phyloP scores from a whole-genome alignment of 2,113 vertebrate genomes.

The Hucho hucho region DNA sequence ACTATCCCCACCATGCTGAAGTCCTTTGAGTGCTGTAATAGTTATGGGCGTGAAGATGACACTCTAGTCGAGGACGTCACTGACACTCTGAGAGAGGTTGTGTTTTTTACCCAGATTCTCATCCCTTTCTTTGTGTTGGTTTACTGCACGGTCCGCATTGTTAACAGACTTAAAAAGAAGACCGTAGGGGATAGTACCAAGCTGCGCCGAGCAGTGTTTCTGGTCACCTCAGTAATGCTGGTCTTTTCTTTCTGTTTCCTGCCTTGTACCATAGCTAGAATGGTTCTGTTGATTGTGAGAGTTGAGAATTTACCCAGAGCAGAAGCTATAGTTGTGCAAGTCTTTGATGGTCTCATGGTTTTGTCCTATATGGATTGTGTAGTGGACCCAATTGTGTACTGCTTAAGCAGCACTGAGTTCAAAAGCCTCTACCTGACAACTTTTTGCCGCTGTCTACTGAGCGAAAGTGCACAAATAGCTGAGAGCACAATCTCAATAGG shows the following conservation, averaged over 20 bases:
- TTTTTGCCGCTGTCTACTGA: constrained; percentile 60
- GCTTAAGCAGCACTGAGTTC: constrained; percentile 78
- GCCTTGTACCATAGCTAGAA: constrained; percentile 68
- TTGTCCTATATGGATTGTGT: constrained; percentile 79
- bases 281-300: constrained; percentile 61
- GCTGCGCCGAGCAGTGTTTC: constrained; percentile 61
- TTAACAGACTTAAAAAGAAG: constrained; percentile 61
- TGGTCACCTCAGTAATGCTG: constrained; percentile 68
- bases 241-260: constrained; percentile 74
- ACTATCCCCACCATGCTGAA: constrained; percentile 72
- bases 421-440: constrained; percentile 64
- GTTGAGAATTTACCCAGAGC: not conserved
- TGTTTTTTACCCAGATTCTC: constrained; percentile 28
- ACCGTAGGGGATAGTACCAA: constrained; percentile 67
- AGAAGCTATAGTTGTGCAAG: constrained; percentile 44
- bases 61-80: constrained; percentile 17
- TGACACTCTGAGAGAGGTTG: constrained; percentile 52
- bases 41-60: not conserved
- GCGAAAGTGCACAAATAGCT: too few relatives aligned
- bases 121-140: constrained; percentile 72
- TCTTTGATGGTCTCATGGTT: constrained; percentile 73
- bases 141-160: constrained; percentile 70
- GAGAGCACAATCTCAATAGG: constrained; percentile 31
- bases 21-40: constrained; percentile 69
- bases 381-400: constrained; percentile 77